Percentiles rank a stretch among this genome's conserved stretches.
phyloP scores from a whole-genome alignment of 2,888 invertebrate species.

The Zelleria hepariella region DNA sequence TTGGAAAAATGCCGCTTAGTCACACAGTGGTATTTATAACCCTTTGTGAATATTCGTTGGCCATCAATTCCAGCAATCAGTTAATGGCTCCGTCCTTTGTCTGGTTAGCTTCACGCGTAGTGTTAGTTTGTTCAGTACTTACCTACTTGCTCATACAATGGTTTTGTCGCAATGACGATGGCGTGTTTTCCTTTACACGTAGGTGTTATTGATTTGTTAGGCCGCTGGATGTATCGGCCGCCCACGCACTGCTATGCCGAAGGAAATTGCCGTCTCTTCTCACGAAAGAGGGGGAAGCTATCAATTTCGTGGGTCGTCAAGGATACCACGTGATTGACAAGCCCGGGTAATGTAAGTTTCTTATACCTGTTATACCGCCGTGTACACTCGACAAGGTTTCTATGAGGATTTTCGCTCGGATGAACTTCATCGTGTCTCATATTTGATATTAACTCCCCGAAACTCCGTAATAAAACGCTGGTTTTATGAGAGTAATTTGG shows the following conservation, averaged over 20 bases:
- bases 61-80: conserved; percentile 32
- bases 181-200: conserved; percentile 18
- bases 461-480: neutral
- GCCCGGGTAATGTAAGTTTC: conserved; percentile 32
- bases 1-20: conserved; percentile 23
- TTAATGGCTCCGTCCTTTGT: conserved; percentile 36
- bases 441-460: neutral
- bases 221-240: conserved; percentile 13
- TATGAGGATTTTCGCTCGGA: conserved; percentile 1
- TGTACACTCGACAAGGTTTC: neutral
- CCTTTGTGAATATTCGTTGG: conserved; percentile 27
- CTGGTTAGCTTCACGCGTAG: conserved; percentile 23
- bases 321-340: conserved; percentile 52
- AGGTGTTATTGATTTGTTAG: conserved; percentile 27
- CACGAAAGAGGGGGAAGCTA: conserved; percentile 28
- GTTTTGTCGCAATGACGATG: conserved; percentile 28
- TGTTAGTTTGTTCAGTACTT: conserved; percentile 23
- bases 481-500: neutral
- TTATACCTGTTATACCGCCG: conserved; percentile 5
- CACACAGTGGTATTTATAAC: conserved; percentile 29
- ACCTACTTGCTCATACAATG: conserved; percentile 24
- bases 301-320: conserved; percentile 49
- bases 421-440: neutral
- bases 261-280: conserved; percentile 19
- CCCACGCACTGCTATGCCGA: conserved; percentile 14